Base-by-base conservation (phyloP, 2,113 vertebrate genomes). In the Harpagus bidentatus region DNA sequence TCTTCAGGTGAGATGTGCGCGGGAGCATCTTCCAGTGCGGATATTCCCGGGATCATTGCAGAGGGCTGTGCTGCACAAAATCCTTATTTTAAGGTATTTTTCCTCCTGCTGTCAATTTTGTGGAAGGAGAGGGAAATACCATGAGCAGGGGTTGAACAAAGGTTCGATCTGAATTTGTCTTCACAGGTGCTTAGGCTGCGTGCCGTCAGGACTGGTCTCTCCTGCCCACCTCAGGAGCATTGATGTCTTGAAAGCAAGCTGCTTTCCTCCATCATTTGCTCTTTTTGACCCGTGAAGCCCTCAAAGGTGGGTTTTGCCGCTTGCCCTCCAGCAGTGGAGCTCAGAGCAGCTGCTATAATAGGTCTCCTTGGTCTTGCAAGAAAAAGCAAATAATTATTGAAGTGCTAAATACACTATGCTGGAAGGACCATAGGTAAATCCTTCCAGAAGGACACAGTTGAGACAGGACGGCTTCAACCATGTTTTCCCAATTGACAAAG, bases 1-100 rank as follows among this genome's bases (percentile, higher is more conserved):
- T 88, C 62, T 63, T 76, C 4, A 8, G 25, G 26, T 0, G 0
- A 53, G 62, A 32, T 16, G n/a, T 32, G 38, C 0, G 0, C 2
- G 4, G 53, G 42, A 95, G 29, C 38, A 45, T 63, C 52, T 63
- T n/a, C 36, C 17, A 6, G 19, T 13, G 47, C 1, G 2, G 34
- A 31, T 70, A 25, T 18, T 70, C 42, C 36, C 1, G 0, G 31
- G 50, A 23, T 29, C 26, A 38, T 11, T 2, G 1, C 76, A 43
- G 47, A 79, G 56, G 56, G 29, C 77, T 76, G 36, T 3, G 28
- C 42, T 34, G 32, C 77, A 45, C 11, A 1, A 83, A 86, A 63
- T 63, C 38, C 87, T 42, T 23, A 15, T 61, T 95, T 56, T 56
- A 48, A 87, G 78, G 59, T 19, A 11, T 36, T 87, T 82, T 74